Base-by-base conservation (phyloP, 2,797 vertebrate species). In the Myioborus miniatus region DNA sequence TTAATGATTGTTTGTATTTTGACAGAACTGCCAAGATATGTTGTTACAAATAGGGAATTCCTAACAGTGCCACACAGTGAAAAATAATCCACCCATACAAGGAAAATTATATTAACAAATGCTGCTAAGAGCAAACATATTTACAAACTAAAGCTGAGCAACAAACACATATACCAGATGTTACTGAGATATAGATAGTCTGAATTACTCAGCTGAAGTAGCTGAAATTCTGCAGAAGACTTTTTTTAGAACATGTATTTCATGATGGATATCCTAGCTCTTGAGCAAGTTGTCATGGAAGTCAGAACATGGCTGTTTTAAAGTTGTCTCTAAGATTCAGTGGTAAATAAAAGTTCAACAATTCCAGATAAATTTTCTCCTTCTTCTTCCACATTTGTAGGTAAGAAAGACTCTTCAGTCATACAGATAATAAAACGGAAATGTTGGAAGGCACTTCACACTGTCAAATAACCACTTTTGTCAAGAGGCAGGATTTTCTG, bases 31-130 rank as follows among this genome's bases (percentile, higher is more conserved):
- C 32, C 53, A 82, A 83, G 41, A 70, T 39, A 70, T 36, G 69
- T 83, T 93, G 27, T 64, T 89, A 85, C 62, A 87, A 95, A 83
- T 37, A 10, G n/a, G 32, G 77, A 89, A 80, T 71, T 87, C 58
- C 65, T 87, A 90, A 56, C 78, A 67, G 46, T 87, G 50, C 56
- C 27, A 90, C 81, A 77, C 52, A 89, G 77, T 70, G 70, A 62
- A 95, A 95, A 95, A 95, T 80, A 96, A 96, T 84, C 86, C 90
- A 91, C 88, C 56, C 92, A 68, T 90, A 93, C 32, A 88, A 82
- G 83, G 74, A 90, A 95, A 91, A 91, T 80, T 67, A 47, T 89
- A 96, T 90, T 93, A 96, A 95, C 94, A 95, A 94, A 91, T 88
- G 62, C 93, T 4, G 7, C 59, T 90, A 76, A 94, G 83, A 93